phyloP scores from a whole-genome alignment of 2,113 vertebrate species.

The Perognathus longimembris region DNA sequence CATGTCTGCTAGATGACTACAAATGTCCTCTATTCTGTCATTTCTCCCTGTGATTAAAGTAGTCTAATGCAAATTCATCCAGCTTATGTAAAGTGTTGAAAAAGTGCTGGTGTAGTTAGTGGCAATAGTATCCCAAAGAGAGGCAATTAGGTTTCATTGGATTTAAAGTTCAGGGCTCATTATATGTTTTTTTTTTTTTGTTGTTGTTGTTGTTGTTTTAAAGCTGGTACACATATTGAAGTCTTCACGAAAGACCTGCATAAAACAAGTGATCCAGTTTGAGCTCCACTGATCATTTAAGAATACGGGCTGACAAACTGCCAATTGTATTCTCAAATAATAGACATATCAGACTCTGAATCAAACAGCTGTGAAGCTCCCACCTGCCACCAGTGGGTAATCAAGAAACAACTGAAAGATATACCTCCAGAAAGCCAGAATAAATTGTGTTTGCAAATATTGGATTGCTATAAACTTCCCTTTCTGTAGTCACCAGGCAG shows the following conservation, averaged over 20 bases:
- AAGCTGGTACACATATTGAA: constrained; percentile 40
- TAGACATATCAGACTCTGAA: constrained; percentile 2
- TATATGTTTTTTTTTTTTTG: constrained; percentile 52
- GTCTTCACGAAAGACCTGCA: constrained; percentile 10
- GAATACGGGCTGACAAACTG: constrained; percentile 57
- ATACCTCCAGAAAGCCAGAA: constrained; percentile 24
- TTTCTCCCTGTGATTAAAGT: constrained; percentile 16
- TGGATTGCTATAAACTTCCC: neutral
- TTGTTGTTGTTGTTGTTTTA: too few relatives aligned
- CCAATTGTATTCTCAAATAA: constrained; percentile 55
- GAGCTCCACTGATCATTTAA: constrained; percentile 65
- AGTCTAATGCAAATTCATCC: constrained; percentile 16
- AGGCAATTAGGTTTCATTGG: constrained; percentile 17
- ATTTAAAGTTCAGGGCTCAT: constrained; percentile 53
- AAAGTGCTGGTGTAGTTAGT: neutral
- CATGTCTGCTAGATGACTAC: neutral
- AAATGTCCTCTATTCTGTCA: neutral
- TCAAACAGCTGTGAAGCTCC: constrained; percentile 59
- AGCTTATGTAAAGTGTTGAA: neutral
- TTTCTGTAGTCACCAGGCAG: neutral
- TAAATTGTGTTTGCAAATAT: neutral
- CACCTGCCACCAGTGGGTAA: constrained; percentile 41
- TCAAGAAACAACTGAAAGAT: constrained; percentile 76
- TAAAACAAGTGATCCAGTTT: constrained; percentile 55
- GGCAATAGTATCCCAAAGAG: constrained; percentile 27